A percentile compares a stretch with the other conserved stretches of the same genome.
These are phyloP conservation scores for Phalloptychus januarius DNA, from an alignment of 2,797 vertebrate species.

Conservation along the genomic window DNA sequence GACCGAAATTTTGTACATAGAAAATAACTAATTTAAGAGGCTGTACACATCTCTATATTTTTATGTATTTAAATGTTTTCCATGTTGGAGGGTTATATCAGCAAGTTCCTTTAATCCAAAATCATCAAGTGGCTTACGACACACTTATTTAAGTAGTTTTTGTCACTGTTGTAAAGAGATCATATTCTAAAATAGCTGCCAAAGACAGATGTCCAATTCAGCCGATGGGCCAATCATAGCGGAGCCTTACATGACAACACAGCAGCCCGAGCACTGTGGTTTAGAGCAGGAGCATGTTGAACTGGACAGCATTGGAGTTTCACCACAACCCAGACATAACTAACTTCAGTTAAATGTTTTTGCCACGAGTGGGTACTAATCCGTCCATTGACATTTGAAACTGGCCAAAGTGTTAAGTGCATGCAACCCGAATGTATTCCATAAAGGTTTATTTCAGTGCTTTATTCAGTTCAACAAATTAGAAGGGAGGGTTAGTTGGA, in stretches of 20 bases:
- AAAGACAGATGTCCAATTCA: constrained; percentile 8
- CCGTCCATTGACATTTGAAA: constrained; percentile 1
- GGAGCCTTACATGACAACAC: background rate
- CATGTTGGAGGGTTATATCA: constrained; percentile 24
- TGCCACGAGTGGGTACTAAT: background rate
- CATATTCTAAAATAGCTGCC: constrained; percentile 7
- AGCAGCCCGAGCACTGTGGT: background rate
- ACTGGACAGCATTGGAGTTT: background rate
- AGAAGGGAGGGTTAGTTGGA: constrained; percentile 8
- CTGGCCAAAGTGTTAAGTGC: constrained; percentile 37
- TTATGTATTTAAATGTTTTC: constrained; percentile 49
- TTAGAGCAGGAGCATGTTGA: background rate
- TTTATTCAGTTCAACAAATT: constrained; percentile 13
- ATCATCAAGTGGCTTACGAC: constrained; percentile 19
- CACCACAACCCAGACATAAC: background rate
- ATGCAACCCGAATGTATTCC: constrained; percentile 38
- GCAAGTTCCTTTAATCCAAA: constrained; percentile 18
- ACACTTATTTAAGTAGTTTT: background rate
- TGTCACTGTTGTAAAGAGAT: constrained; percentile 9
- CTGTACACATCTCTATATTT: constrained; percentile 75
- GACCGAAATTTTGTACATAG: constrained; percentile 65
- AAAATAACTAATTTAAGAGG: constrained; percentile 45
- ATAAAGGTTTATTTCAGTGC: constrained; percentile 1
- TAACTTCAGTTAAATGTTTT: background rate
- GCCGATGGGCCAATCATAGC: background rate